Evolutionary conservation across 2,888 invertebrate genomes (phyloP).

Genomic region (Drosophila pseudotakahashii): DNA sequence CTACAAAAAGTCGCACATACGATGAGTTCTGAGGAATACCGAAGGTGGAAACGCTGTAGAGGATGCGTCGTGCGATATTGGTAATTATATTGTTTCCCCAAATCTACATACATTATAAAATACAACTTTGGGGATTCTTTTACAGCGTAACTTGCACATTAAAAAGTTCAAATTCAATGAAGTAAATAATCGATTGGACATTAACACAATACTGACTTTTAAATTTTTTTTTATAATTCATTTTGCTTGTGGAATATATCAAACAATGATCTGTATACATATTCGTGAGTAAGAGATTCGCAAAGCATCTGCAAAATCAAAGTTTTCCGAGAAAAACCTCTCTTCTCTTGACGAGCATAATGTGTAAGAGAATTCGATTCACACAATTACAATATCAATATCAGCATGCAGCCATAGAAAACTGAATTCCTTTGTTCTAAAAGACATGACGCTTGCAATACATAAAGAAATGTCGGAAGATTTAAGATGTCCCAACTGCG

Average conservation of each 20-base stretch:
- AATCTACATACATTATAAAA: background rate
- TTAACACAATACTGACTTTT: too few relatives aligned
- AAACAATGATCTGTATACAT: too few relatives aligned
- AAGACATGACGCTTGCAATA: too few relatives aligned
- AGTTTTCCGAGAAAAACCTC: background rate
- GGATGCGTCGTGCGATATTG: background rate
- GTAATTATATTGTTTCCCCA: background rate
- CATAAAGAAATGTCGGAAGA: too few relatives aligned
- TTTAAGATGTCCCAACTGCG: background rate
- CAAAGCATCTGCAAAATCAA: background rate
- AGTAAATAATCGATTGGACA: too few relatives aligned
- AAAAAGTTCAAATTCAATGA: background rate
- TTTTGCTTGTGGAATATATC: too few relatives aligned
- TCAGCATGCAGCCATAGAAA: background rate
- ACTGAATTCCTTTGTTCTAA: background rate
- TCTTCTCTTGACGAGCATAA: background rate
- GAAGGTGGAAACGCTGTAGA: background rate
- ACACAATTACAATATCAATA: background rate
- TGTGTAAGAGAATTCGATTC: background rate
- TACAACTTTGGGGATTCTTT: background rate
- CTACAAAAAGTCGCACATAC: background rate
- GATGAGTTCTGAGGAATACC: background rate
- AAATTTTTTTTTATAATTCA: too few relatives aligned
- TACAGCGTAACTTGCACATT: background rate
- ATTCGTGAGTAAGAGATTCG: too few relatives aligned